A percentile compares a stretch with the other conserved stretches of the same genome.
Evolutionary conservation across 35 echinoderm and acorn worm species (phyloP).

Genomic region (Heliocidaris tuberculata): DNA sequence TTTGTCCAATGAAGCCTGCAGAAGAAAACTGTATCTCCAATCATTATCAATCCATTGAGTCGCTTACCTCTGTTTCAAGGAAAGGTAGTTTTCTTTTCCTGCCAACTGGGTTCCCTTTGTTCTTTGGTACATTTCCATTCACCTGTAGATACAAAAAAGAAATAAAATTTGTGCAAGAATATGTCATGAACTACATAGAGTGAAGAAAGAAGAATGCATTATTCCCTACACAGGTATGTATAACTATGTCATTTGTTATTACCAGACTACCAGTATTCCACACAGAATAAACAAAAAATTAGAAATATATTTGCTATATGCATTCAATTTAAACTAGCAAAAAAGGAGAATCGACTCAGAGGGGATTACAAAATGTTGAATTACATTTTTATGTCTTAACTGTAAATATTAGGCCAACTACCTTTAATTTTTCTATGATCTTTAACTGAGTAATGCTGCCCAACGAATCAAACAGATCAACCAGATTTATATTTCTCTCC

Average conservation of each 20-base stretch:
- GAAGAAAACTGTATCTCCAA: not conserved
- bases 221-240: not conserved
- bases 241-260: not conserved
- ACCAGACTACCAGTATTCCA: not conserved
- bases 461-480: no score
- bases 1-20: no score
- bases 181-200: not conserved
- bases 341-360: no score
- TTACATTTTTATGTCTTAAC: no score
- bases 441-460: no score
- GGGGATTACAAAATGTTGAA: no score
- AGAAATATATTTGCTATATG: not conserved
- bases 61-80: slow-evolving; percentile 58
- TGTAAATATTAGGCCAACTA: no score
- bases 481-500: no score
- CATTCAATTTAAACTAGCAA: no score
- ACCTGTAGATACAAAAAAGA: slow-evolving; percentile 38
- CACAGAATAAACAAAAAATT: not conserved
- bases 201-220: not conserved
- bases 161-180: not conserved
- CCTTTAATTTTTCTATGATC: no score
- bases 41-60: not conserved
- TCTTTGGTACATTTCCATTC: slow-evolving; percentile 51
- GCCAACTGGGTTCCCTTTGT: slow-evolving; percentile 65
- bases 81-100: slow-evolving; percentile 81